Evolutionary conservation across 2,797 vertebrate species (phyloP), one percentile per base, ranked within the genome.

Genomic region (Numenius phaeopus): DNA sequence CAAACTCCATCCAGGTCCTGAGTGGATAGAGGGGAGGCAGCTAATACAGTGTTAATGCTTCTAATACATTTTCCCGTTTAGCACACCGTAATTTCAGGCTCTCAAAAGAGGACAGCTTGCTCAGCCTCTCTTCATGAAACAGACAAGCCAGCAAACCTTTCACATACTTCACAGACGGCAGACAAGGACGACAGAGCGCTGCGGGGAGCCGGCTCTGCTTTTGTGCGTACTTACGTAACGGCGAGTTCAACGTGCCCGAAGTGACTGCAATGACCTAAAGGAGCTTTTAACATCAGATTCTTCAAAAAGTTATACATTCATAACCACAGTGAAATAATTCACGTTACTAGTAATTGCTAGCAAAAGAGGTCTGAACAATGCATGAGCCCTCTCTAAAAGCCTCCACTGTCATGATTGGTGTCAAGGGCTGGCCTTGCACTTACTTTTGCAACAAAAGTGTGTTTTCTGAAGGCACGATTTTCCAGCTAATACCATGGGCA

Each of bases 251-350:
- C 20, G 69, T 49, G 44, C 72, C 80, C 75, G 0, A 61, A 71
- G 75, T 20, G 80, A 93, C 89, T 80, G 85, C 67, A 14, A 1
- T 46, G 78, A 97, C 95, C 94, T 29, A 3, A 59, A 86, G 89
- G 52, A 72, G 92, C 93, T 96, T 95, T 94, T 58, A 90, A 32
- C 83, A 87, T 32, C 79, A 86, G 29, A 69, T 39, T 88, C 85
- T 89, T 78, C 52, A 42, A 7, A 6, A 92, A 90, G 72, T 79
- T 92, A 34, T 14, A 24, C 58, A 69, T 89, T n/a, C 82, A 75
- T 20, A 80, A 29, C 58, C 37, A 24, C 70, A 4, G 24, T 7
- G 57, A 85, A 90, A 72, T 57, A 55, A 77, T 83, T 67, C 65
- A 29, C 2, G 2, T 54, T 26, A 21, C 54, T 57, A 59, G 59